A percentile compares a stretch with the other conserved stretches of the same genome.
These are phyloP conservation scores for Falco concolor DNA, from an alignment of 2,797 vertebrate species.

Conservation along the genomic window DNA sequence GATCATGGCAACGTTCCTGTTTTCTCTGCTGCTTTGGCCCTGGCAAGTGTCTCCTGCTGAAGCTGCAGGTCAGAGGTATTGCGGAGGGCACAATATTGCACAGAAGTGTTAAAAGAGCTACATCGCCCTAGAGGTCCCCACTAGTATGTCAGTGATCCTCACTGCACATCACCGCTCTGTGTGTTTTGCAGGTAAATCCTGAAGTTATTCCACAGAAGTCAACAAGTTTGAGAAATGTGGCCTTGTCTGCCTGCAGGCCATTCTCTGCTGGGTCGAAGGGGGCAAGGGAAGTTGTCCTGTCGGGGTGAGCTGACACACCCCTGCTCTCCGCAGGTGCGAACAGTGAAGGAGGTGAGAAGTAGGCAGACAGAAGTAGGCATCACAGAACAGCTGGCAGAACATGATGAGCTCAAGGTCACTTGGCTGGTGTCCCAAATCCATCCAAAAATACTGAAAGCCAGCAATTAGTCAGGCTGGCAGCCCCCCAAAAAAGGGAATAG, in stretches of 20 bases:
- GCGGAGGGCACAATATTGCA: not conserved
- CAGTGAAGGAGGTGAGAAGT: not conserved
- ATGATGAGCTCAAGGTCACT: conserved; percentile 23
- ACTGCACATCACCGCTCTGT: not conserved
- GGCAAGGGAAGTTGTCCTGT: not conserved
- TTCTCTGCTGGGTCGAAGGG: not conserved
- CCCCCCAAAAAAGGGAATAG: not conserved
- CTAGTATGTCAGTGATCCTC: fast-evolving
- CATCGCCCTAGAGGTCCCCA: not conserved
- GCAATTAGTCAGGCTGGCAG: not conserved
- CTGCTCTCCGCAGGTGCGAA: not conserved
- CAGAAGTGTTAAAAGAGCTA: not conserved
- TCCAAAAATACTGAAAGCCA: not conserved
- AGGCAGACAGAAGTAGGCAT: not conserved
- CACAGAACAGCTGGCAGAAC: not conserved
- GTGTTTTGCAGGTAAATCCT: not conserved
- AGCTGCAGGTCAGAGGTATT: not conserved
- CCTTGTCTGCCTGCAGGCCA: not conserved
- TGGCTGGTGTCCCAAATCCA: conserved; percentile 19
- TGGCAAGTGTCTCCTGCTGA: not conserved
- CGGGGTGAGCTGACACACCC: not conserved
- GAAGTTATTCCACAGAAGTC: not conserved
- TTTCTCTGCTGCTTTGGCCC: not conserved
- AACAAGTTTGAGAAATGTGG: not conserved
- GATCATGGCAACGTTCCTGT: not conserved